Evolutionary conservation across 2,113 vertebrate genomes (phyloP), one percentile per base, ranked within the genome.

Genomic region (Psittacula cyanocephala): DNA sequence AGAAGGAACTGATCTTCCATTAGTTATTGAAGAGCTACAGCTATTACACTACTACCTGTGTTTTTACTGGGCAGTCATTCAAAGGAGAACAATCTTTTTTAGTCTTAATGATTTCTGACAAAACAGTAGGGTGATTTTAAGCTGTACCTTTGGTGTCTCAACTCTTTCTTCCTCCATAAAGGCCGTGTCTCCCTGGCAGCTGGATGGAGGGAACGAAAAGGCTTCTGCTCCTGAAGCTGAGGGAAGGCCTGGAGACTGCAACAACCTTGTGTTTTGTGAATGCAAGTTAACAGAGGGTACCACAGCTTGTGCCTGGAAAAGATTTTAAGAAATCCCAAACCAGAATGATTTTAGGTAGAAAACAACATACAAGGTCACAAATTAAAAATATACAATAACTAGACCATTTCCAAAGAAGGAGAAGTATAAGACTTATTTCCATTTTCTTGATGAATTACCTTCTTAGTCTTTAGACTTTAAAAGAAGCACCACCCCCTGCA

Each of bases 101-200:
- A 85, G 67, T 49, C 52, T 27, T 28, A 39, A 44, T 18, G 19
- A 70, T 13, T 41, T 50, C 3, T 31, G 29, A 31, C 8, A 8
- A 14, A 83, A 53, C 17, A 39, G 17, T 0, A 10, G 37, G n/a
- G 28, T 33, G 55, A 82, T 53, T 49, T 62, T 8, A 33, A 80
- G 49, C 94, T 67, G 17, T 98, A 99, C 99, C 98, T 99, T 99
- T 89, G 99, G 99, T 3, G 99, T 99, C 91, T 98, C 98, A 3
- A 99, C 97, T 97, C 90, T 98, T 17, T 99, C 99, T 90, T 99
- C 99, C 67, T 99, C 99, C 98, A 99, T 98, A 81, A 99, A 98
- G 2, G 98, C 98, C 29, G 98, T 97, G 79, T 99, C 99, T 10
- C 98, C 97, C 50, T 97, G 97, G 96, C 98, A 98, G 78, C 91